Base-by-base conservation (phyloP, 2,888 invertebrate species). In the Pecten maximus region DNA sequence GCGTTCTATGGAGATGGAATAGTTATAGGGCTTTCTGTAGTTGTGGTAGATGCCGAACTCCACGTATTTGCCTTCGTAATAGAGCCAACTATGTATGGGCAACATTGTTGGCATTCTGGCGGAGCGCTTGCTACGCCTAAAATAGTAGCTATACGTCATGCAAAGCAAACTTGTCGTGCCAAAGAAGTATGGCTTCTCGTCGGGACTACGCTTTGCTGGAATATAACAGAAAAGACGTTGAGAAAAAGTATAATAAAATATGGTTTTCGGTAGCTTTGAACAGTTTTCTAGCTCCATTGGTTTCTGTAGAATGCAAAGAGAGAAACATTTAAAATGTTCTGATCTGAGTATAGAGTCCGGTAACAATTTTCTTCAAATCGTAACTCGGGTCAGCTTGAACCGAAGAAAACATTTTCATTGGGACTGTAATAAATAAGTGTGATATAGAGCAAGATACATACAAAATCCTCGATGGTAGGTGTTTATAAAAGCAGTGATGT, bases 61-160 rank as follows among this genome's bases (percentile, higher is more conserved):
- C 74, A 74, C 74, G 35, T 74, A 74, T 2, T 74, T 19, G 1
- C 74, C 74, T 8, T 74, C 74, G 28, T 74, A 74, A 2, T 74
- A 0, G 12, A 74, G 19, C 74, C 74, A 74, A 23, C 74, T 74
- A 35, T 74, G 74, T 35, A 74, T 35, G 2, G 74, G 74, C 23
- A 23, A 10, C 12, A 35, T 10, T 2, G 74, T 28, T 0, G 16
- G 1, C 74, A 74, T 74, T 8, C 0, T 35, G 0, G 74, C 74
- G 6, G 74, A 6, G 12, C 74, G 74, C 16, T 74, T 74, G 8
- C 4, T 6, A 1, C 74, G 74, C 16, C 74, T 74, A 23, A 74
- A 74, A 74, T 74, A 74, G 28, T 74, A 74, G 74, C 74, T 74
- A 35, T 74, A 74, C 74, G 74, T 74, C 74, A 74, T 74, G 15